Base-by-base conservation (phyloP, 2,113 vertebrate genomes). In the Petaurus breviceps region DNA sequence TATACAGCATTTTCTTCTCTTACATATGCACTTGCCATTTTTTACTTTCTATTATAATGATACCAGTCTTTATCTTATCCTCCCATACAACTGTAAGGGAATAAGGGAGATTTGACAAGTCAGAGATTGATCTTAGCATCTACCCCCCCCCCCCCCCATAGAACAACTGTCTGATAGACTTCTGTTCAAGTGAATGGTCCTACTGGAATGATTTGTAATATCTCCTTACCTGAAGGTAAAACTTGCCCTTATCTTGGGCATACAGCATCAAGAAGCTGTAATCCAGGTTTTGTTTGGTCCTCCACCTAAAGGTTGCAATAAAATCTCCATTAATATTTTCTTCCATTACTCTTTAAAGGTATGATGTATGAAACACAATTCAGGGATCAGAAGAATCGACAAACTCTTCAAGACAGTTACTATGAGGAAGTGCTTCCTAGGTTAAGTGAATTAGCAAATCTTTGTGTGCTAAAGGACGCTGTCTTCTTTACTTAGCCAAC, bases 261-360 rank as follows among this genome's bases (percentile, higher is more conserved):
- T 99, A 99, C 3, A 99, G 98, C 99, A 99, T 99, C 97, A 99
- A 99, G 97, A 99, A 99, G 98, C 99, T 99, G 98, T 99, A 99
- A 98, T 99, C 99, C 98, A 99, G 98, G 95, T 99, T 99, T 98
- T 99, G 99, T 97, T 99, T 99, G 22, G 98, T 98, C 98, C 98
- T 97, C 99, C 99, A 99, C 96, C 99, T 99, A 98, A 97, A 98
- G 90, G 96, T n/a, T 98, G 90, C 92, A 98, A 95, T 51, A 98
- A 97, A 96, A 97, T 97, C 68, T 94, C 68, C 68, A 43, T 97
- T 98, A 97, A 98, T 89, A 51, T 77, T 95, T 93, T 25, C 16
- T 37, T 25, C 94, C 16, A 92, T 55, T 89, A n/a, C 90, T 77
- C 47, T 89, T 94, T 90, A 94, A 61, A 89, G 95, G 43, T 90